These are phyloP conservation scores for Gavialis gangeticus DNA, from an alignment of 2,113 vertebrate species.

Conservation along the genomic window DNA sequence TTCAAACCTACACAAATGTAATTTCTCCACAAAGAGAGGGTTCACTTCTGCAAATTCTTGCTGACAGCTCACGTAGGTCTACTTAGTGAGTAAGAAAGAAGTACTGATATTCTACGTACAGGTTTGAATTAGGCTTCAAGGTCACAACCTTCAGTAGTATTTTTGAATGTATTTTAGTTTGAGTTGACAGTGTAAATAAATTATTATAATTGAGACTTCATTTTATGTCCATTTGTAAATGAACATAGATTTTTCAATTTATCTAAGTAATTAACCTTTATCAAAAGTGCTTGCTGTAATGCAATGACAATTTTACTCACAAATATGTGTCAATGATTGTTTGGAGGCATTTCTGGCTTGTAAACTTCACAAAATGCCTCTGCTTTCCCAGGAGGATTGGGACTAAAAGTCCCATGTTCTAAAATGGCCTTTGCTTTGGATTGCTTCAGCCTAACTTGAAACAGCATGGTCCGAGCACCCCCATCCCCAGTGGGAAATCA, in stretches of 20 bases:
- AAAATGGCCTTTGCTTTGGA: neutral
- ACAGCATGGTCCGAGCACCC: no score
- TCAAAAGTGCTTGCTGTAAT: slow-evolving; percentile 43
- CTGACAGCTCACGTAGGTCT: neutral
- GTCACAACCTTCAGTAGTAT: slow-evolving; percentile 63
- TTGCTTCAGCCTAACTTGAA: neutral
- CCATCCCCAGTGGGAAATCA: neutral
- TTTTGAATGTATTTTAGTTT: slow-evolving; percentile 59
- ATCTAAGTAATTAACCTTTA: slow-evolving; percentile 78
- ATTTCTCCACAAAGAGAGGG: neutral
- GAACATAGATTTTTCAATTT: slow-evolving; percentile 80
- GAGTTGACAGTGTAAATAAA: slow-evolving; percentile 77
- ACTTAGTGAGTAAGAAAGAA: neutral
- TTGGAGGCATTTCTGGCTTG: slow-evolving; percentile 23
- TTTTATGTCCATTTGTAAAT: slow-evolving; percentile 85
- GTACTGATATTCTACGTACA: neutral
- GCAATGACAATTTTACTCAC: slow-evolving; percentile 15
- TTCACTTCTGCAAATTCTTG: neutral
- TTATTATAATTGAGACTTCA: slow-evolving; percentile 74
- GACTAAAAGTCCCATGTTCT: neutral
- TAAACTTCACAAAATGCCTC: neutral
- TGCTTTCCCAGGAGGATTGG: neutral
- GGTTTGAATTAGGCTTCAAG: slow-evolving; percentile 49
- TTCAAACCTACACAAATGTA: neutral
- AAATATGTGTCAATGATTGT: slow-evolving; percentile 4